Conservation (phyloP, 2,113 vertebrate genomes). For the Ciconia stormi region DNA sequence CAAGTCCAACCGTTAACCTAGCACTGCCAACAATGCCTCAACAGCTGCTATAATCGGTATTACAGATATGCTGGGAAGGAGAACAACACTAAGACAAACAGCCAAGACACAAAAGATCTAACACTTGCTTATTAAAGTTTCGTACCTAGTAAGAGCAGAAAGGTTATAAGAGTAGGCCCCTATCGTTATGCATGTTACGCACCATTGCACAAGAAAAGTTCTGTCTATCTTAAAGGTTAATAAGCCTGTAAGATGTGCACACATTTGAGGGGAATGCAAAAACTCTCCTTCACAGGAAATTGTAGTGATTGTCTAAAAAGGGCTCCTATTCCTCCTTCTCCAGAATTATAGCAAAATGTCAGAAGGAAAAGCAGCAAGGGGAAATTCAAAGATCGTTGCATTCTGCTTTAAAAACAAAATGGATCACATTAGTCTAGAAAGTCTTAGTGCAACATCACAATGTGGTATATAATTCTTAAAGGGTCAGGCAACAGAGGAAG, state of each 20-base stretch:
- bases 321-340: background rate
- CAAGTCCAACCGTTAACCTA: no score
- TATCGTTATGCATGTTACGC: rapidly evolving
- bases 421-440: background rate
- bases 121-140: background rate
- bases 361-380: background rate
- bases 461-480: background rate
- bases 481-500: background rate
- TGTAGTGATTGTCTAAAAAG: background rate
- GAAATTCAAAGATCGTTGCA: background rate
- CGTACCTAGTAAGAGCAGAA: background rate
- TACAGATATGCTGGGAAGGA: background rate
- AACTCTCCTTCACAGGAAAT: background rate
- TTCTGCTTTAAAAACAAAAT: background rate
- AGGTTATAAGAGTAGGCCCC: background rate
- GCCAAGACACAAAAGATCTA: background rate
- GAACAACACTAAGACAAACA: background rate
- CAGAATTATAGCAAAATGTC: background rate
- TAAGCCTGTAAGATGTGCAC: background rate
- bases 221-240: background rate
- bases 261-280: background rate
- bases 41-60: background rate
- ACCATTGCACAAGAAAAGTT: background rate
- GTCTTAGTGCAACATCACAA: background rate
- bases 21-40: no score